Evolutionary conservation across 2,888 invertebrate genomes (phyloP), one percentile per base, ranked within the genome.

Genomic region (Vandiemenella viatica): DNA sequence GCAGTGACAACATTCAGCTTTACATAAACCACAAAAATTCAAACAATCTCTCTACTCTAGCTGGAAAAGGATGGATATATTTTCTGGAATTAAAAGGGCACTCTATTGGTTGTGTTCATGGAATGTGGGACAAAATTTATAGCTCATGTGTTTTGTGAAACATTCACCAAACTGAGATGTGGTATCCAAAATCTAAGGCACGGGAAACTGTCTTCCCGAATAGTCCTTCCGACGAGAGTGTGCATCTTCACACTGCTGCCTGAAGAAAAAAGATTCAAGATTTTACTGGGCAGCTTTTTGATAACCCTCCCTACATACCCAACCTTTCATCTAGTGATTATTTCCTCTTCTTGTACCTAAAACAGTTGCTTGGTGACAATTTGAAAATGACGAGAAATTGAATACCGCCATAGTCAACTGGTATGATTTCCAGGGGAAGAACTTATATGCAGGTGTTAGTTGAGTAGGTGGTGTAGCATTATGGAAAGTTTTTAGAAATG

Each of bases 251-350:
- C 21, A 50, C 7, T 13, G 26, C 13, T 26, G 26, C 26, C 26
- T 8, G 13, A n/a, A n/a, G n/a, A n/a, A n/a, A n/a, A n/a, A n/a
- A n/a, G n/a, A n/a, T n/a, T 20, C 38, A 26, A 50, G 22, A 46
- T 42, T 51, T 51, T 42, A 1, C 38, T 23, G 48, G 23, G 48
- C 16, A 38, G 37, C 16, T 43, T 38, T 42, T 43, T 15, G 18
- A 26, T 7, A 32, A 40, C 17, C 46, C 44, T 42, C 20, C 18
- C 15, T 49, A 49, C 38, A 48, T 21, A 17, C 46, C 32, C 13
- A 17, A 51, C 16, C 26, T 48, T 22, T 43, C 46, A 38, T 40
- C 46, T 16, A 51, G 46, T 4, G 40, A 49, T 15, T 49, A 45
- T 32, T 48, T 44, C 38, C 43, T 48, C n/a, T 51, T 45, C 45